Evolutionary conservation across 2,797 vertebrate species (phyloP), one percentile per base, ranked within the genome.

Genomic region (Telmatherina bonti): DNA sequence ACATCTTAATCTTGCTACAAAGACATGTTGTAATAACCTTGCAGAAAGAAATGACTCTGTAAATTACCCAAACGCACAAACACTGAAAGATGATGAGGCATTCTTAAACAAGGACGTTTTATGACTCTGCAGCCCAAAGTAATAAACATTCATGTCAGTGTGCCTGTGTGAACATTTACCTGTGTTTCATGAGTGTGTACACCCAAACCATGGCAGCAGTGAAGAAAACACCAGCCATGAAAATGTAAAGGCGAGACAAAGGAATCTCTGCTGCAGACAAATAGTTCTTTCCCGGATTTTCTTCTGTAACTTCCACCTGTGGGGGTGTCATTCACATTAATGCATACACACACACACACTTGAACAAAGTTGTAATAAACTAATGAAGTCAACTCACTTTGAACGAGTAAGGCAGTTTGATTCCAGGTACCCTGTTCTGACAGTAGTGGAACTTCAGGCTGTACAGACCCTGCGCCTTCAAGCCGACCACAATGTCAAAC

Each of bases 391-490:
- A 78, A 82, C 92, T 94, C 73, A 96, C 95, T 0, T 79, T 87
- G 53, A 96, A 89, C 0, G 92, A 90, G 22, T 95, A 96, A 0
- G 91, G 92, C 0, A 1, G 1, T 24, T 88, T 66, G 0, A 0
- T 1, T 0, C 52, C 85, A 0, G 86, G 61, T 0, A 2, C 0
- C 20, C 22, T 62, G 80, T 93, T 93, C 62, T 74, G 30, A 64
- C 95, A 96, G 85, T 92, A 94, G 86, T 96, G 92, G 84, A 96
- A 96, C 85, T 91, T 93, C 35, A 96, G 92, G 70, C 67, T 96
- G 90, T 96, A 96, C n/a, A 95, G 90, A 6, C 95, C 95, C 85
- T 95, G 79, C 0, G 89, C 89, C 78, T 69, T 53, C 9, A 64
- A 56, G 64, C 94, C 93, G 0, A 96, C 60, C 67, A 68, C 70